These are phyloP conservation scores for Apamea anceps DNA, from an alignment of 2,888 invertebrate genomes.

Conservation along the genomic window DNA sequence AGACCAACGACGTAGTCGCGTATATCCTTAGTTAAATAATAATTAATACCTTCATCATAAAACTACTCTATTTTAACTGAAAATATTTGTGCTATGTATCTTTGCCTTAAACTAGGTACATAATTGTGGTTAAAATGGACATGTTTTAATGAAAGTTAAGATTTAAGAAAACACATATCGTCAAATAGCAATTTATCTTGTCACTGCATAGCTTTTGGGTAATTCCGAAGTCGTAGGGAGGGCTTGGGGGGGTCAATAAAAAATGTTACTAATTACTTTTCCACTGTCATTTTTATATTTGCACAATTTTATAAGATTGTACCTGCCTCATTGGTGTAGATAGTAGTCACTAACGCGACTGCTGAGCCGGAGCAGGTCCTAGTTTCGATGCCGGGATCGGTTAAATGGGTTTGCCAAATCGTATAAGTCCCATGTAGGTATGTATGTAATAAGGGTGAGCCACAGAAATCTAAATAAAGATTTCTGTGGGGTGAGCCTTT, in stretches of 20 bases:
- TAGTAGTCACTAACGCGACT: background rate
- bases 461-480: too few species aligned
- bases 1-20: background rate
- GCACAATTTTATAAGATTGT: background rate
- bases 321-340: too few species aligned
- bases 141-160: background rate
- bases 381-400: background rate
- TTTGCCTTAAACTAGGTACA: constrained; percentile 26
- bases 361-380: background rate
- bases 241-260: too few species aligned
- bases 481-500: too few species aligned
- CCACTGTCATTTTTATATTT: background rate
- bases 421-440: background rate
- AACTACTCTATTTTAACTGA: constrained; percentile 9
- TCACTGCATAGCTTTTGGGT: background rate
- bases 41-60: background rate
- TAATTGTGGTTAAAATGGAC: constrained; percentile 16
- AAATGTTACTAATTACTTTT: background rate
- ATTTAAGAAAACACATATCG: constrained; percentile 6
- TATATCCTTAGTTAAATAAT: background rate
- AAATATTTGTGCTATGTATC: background rate
- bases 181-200: constrained; percentile 29
- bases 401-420: background rate
- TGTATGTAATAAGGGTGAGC: background rate
- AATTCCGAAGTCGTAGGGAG: background rate